These are phyloP conservation scores for Astreopora myriophthalma DNA, from an alignment of 64 coral and sea anemone species.

Conservation along the genomic window DNA sequence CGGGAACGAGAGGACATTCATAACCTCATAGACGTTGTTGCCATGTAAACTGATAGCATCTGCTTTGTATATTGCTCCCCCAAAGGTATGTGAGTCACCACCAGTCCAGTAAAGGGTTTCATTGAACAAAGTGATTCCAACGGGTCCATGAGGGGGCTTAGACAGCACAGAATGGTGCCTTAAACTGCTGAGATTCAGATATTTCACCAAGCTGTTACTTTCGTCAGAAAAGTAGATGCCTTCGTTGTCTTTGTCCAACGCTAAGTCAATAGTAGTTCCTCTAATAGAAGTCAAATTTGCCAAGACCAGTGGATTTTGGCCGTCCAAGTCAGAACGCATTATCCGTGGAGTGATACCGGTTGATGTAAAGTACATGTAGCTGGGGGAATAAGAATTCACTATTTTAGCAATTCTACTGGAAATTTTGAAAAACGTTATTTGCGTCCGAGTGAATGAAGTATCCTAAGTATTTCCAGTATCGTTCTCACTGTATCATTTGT, in stretches of 20 bases:
- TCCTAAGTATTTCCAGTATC: too few relatives aligned
- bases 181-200: neutral
- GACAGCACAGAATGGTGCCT: neutral
- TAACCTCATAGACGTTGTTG: neutral
- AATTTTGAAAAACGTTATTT: too few relatives aligned
- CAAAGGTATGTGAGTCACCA: neutral
- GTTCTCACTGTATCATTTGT: too few relatives aligned
- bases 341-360: neutral
- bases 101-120: conserved; percentile 30
- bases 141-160: neutral
- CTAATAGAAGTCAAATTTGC: neutral
- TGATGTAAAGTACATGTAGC: conserved; percentile 15
- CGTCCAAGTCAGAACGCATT: conserved; percentile 27
- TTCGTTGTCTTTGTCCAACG: neutral
- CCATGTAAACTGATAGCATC: neutral
- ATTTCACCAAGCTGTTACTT: neutral
- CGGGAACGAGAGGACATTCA: neutral
- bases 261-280: conserved; percentile 1
- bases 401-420: too few relatives aligned
- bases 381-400: neutral
- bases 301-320: neutral
- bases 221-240: neutral
- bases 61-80: conserved; percentile 5
- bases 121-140: neutral
- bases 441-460: too few relatives aligned